Percentiles rank a stretch among this genome's conserved stretches.
Conservation (phyloP, 2,888 invertebrate species). For the Pherbina coryleti region DNA sequence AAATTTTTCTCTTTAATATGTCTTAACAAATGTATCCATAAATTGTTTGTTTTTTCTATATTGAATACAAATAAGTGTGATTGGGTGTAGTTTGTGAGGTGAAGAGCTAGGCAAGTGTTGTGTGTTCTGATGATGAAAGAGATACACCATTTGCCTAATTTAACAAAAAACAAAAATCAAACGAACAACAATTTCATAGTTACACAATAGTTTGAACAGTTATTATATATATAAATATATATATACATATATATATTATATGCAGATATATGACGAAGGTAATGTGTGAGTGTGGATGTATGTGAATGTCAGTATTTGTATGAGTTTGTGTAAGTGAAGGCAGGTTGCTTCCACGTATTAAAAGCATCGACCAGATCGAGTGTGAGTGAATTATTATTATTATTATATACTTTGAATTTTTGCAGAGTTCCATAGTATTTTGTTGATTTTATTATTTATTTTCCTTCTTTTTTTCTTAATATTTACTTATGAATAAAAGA, state of each 20-base stretch:
- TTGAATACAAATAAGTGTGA: not conserved
- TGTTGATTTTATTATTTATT: not conserved
- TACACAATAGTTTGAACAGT: constrained; percentile 22
- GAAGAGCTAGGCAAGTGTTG: not conserved
- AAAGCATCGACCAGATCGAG: not conserved
- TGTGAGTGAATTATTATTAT: not conserved
- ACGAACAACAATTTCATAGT: constrained; percentile 13
- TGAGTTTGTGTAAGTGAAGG: not conserved
- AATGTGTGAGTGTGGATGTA: not conserved
- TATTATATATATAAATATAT: not conserved
- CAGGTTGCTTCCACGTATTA: not conserved
- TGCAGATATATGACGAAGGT: not conserved
- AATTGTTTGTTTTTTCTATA: not conserved
- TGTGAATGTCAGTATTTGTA: not conserved
- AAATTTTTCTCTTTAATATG: not conserved
- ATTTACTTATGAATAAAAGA: constrained; percentile 28
- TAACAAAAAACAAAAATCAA: not conserved
- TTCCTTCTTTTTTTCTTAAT: not conserved
- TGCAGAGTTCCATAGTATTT: constrained; percentile 23
- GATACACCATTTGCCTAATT: not conserved
- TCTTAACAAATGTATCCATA: not conserved
- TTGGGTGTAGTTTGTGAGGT: not conserved
- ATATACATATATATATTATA: not conserved
- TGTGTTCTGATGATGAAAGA: not conserved
- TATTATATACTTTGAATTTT: not conserved